Evolutionary conservation across 2,113 vertebrate species (phyloP).

Genomic region (Scortum barcoo): DNA sequence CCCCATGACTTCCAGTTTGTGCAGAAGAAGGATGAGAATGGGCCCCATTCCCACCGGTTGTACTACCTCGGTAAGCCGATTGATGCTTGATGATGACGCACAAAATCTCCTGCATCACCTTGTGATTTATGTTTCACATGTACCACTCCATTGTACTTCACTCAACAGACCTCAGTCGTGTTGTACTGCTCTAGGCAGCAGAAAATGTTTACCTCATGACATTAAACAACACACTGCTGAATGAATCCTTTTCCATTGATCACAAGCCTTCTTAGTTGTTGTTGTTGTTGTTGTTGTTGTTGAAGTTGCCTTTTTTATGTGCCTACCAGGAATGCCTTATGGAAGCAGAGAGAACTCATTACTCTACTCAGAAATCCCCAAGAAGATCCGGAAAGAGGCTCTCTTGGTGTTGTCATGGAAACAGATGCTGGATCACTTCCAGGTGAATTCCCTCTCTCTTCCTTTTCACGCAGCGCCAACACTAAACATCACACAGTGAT

Average conservation of each 20-base stretch:
- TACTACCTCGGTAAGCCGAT: constrained; percentile 93
- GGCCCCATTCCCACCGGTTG: constrained; percentile 95
- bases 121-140: constrained; percentile 6
- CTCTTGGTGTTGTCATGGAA: constrained; percentile 96
- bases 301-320: constrained; percentile 19
- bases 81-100: not conserved
- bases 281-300: not conserved
- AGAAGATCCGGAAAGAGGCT: constrained; percentile 95
- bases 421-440: constrained; percentile 99
- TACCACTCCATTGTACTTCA: not conserved
- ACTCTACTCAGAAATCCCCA: constrained; percentile 98
- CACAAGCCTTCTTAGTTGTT: not conserved
- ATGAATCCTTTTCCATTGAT: not conserved
- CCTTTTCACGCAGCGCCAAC: not conserved
- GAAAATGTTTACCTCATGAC: constrained; percentile 23
- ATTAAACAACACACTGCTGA: constrained; percentile 4
- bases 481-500: not conserved
- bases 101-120: not conserved
- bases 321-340: constrained; percentile 92
- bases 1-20: constrained; percentile 99
- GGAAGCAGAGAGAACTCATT: constrained; percentile 98
- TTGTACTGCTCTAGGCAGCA: constrained; percentile 18
- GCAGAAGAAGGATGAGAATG: constrained; percentile 91
- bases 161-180: not conserved
- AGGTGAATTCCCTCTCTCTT: constrained; percentile 83